Base-by-base conservation (phyloP, 2,113 vertebrate genomes). In the Mesocricetus auratus region DNA sequence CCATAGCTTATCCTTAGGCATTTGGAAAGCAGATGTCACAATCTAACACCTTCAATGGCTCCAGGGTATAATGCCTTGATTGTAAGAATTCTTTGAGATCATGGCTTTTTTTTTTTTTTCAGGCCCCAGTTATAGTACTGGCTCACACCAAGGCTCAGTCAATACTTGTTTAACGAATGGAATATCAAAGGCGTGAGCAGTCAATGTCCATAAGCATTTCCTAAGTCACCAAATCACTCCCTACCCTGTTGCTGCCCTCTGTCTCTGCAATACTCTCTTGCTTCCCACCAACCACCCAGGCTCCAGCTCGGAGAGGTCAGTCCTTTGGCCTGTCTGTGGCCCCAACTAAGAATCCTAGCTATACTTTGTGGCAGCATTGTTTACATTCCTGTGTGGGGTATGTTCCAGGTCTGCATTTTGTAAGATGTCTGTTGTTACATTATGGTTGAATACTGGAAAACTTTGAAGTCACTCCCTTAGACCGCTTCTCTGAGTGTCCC, bases 91-190 rank as follows among this genome's bases (percentile, higher is more conserved):
- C 29, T 24, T 62, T n/a, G 42, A 66, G 74, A 16, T 45, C 53
- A 45, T 11, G 31, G 42, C 62, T 6, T 39, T 86, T 56, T 56
- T 15, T 13, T 13, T 1, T 42, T 68, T 87, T 33, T 47, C 60
- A 39, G 45, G 45, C 50, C 64, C 66, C 39, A 82, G 66, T 53
- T 86, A 58, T 24, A 42, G 36, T n/a, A 45, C 26, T 68, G 82
- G 90, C 21, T 47, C 3, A 29, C 19, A 15, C 29, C 11, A 47
- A 69, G 22, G 69, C 33, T 82, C 42, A 11, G 1, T 24, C 53
- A 78, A 50, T 90, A 47, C 77, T 95, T 95, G 71, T 53, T 71
- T 60, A 94, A 79, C 16, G 81, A 60, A 45, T 42, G 45, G 19
- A 86, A 75, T 42, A 24, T 68, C 73, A 83, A 64, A 93, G 11